A percentile compares a stretch with the other conserved stretches of the same genome.
These are phyloP conservation scores for Zhengitettix transpicula DNA, from an alignment of 2,888 invertebrate species.

Conservation along the genomic window DNA sequence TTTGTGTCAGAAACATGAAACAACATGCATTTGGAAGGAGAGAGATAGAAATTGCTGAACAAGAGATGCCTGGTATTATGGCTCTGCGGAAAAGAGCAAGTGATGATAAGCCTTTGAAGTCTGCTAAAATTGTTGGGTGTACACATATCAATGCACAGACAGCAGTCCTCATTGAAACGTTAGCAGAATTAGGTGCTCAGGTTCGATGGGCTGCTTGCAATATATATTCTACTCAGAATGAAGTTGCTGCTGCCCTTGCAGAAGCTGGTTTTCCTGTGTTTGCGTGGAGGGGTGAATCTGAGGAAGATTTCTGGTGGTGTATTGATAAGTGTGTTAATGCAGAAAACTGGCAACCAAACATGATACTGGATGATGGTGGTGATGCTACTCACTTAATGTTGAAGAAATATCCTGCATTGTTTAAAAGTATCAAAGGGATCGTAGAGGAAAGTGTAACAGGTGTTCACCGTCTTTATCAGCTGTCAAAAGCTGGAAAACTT, in stretches of 20 bases:
- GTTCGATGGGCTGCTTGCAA: conserved; percentile 96
- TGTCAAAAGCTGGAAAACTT: conserved; percentile 85
- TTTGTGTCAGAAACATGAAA: conserved; percentile 86
- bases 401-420: conserved; percentile 85
- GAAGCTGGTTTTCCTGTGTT: conserved; percentile 76
- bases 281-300: conserved; percentile 94
- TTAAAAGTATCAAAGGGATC: conserved; percentile 86
- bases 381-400: conserved; percentile 93
- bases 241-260: conserved; percentile 89
- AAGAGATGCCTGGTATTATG: conserved; percentile 87
- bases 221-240: conserved; percentile 95
- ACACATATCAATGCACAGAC: conserved; percentile 98
- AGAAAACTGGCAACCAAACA: conserved; percentile 91
- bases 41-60: conserved; percentile 96
- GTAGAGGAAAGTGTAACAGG: conserved; percentile 97
- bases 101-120: conserved; percentile 86
- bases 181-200: conserved; percentile 74
- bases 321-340: conserved; percentile 88
- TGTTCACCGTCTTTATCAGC: conserved; percentile 90
- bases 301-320: conserved; percentile 99
- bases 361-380: conserved; percentile 94
- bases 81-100: conserved; percentile 79
- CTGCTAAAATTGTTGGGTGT: conserved; percentile 92
- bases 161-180: conserved; percentile 82
- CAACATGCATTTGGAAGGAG: conserved; percentile 86